These are phyloP conservation scores for Scytalopus superciliaris DNA, from an alignment of 2,113 vertebrate genomes.

Conservation along the genomic window DNA sequence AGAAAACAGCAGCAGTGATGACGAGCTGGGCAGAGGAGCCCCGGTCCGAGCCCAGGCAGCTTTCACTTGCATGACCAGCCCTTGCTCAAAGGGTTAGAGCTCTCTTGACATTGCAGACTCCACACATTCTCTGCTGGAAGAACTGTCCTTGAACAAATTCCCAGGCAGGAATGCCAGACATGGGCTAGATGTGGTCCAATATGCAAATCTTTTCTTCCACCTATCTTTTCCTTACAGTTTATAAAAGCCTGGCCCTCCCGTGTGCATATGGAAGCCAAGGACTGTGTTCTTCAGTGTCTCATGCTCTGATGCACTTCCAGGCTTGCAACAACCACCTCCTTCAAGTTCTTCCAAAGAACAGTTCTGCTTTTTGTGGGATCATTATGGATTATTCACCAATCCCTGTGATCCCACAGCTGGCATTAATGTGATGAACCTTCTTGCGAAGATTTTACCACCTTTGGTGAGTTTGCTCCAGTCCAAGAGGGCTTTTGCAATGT, in stretches of 20 bases:
- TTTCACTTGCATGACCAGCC: neutral
- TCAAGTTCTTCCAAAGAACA: neutral
- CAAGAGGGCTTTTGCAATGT: neutral
- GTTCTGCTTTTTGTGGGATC: neutral
- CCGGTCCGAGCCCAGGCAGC: neutral
- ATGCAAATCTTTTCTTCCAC: neutral
- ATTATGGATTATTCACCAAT: neutral
- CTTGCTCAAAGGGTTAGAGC: neutral
- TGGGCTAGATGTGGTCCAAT: neutral
- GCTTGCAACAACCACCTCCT: neutral
- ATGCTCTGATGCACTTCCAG: neutral
- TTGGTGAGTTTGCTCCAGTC: neutral
- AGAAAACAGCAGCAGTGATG: neutral
- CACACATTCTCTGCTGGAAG: neutral
- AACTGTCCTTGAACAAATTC: neutral
- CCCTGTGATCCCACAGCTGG: neutral
- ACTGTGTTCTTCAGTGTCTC: neutral
- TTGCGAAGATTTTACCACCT: neutral
- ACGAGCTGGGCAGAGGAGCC: neutral
- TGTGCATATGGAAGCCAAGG: neutral
- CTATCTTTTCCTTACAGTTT: neutral
- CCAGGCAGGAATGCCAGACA: neutral
- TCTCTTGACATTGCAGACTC: neutral
- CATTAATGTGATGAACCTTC: neutral
- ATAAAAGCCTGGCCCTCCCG: accelerated